These are phyloP conservation scores for Aurelia aurita complex sp. Pacific DNA, from an alignment of 30 jellyfish, hydroid and myxozoan species.

Conservation along the genomic window DNA sequence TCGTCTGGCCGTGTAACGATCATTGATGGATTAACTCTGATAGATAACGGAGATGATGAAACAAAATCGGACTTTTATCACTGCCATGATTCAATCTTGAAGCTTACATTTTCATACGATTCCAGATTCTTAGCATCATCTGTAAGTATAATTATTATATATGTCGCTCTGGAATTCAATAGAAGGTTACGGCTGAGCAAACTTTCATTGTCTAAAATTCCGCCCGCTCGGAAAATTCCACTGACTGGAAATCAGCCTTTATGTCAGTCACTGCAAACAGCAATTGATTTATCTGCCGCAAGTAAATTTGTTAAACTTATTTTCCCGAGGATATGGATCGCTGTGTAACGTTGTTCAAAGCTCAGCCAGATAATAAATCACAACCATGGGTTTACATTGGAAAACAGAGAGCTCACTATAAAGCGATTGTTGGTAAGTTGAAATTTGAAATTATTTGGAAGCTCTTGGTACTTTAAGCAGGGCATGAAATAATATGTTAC, in stretches of 20 bases:
- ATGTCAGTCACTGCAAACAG: too few species aligned
- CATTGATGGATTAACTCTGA: slow-evolving; percentile 64
- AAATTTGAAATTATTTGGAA: too few species aligned
- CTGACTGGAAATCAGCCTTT: too few species aligned
- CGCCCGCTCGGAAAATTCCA: too few species aligned
- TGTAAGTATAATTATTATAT: slow-evolving; percentile 38
- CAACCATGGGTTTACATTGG: slow-evolving; percentile 85
- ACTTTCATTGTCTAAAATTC: too few species aligned
- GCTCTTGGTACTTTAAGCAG: too few species aligned
- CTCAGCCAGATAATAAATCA: slow-evolving; percentile 32
- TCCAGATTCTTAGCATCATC: slow-evolving; percentile 72
- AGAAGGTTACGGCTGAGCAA: too few species aligned
- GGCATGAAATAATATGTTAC: too few species aligned
- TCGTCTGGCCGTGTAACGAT: slow-evolving; percentile 73
- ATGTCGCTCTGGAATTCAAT: too few species aligned
- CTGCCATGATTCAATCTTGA: slow-evolving; percentile 59
- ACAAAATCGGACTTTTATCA: slow-evolving; percentile 44
- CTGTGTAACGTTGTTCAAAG: slow-evolving; percentile 76
- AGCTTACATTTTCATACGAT: slow-evolving; percentile 71
- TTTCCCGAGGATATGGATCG: slow-evolving; percentile 66
- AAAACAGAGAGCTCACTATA: slow-evolving; percentile 88
- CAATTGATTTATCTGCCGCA: neutral
- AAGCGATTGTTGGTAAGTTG: slow-evolving; percentile 68
- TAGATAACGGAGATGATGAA: slow-evolving; percentile 60
- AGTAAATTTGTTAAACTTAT: neutral